Conservation (phyloP, 2,797 vertebrate genomes). For the Ctenopoma multispine region DNA sequence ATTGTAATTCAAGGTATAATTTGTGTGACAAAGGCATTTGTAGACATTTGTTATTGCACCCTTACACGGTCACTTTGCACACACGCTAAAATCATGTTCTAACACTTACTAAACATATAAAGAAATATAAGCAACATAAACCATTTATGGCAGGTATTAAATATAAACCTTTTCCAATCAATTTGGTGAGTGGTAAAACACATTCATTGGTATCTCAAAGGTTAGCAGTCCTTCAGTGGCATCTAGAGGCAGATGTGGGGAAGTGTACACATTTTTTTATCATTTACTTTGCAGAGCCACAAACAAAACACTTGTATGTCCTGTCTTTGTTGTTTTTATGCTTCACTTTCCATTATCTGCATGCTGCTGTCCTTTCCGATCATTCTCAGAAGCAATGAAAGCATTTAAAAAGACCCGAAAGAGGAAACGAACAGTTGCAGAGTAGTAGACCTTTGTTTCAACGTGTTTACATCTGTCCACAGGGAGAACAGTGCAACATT, state of each 20-base stretch:
- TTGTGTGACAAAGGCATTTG: too few relatives aligned
- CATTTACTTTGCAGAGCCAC: neutral
- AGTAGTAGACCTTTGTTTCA: constrained; percentile 3
- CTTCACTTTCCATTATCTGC: constrained; percentile 6
- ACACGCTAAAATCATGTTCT: too few relatives aligned
- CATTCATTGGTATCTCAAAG: neutral
- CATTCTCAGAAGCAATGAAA: constrained; percentile 11
- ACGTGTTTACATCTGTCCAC: constrained; percentile 59
- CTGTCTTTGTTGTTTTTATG: neutral
- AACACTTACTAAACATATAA: too few relatives aligned
- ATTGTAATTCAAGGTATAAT: too few relatives aligned
- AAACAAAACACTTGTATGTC: neutral
- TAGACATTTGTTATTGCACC: neutral
- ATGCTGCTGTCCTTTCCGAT: neutral
- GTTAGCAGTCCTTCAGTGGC: constrained; percentile 62
- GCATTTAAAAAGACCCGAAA: neutral
- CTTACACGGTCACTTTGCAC: too few relatives aligned
- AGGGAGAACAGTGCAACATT: constrained; percentile 99
- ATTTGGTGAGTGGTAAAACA: constrained; percentile 16
- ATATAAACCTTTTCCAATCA: neutral
- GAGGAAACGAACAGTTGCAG: neutral
- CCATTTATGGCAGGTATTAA: constrained; percentile 2
- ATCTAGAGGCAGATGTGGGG: constrained; percentile 69
- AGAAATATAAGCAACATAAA: too few relatives aligned
- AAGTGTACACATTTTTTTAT: neutral